Conservation (phyloP, 2,113 vertebrate species). For the Ptilorrhoa leucosticta region DNA sequence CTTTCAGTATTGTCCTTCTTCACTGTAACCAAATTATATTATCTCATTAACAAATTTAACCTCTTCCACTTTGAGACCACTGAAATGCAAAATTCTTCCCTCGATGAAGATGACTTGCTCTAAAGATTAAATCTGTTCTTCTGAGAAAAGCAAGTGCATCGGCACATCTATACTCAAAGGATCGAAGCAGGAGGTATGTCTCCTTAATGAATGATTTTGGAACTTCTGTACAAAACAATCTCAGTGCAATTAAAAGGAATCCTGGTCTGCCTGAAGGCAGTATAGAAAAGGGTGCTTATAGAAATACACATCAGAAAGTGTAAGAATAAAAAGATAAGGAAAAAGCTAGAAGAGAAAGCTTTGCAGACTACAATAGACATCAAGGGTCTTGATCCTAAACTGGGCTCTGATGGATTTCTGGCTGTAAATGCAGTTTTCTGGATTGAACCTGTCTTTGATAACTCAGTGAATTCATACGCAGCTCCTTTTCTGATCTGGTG, state of each 20-base stretch:
- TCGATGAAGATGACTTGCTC: background rate
- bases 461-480: background rate
- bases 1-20: background rate
- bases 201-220: background rate
- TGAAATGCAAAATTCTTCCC: background rate
- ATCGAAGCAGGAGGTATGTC: background rate
- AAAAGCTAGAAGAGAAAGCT: background rate
- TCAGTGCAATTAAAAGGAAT: background rate
- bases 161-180: background rate
- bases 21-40: background rate
- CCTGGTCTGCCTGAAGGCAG: background rate
- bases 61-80: background rate
- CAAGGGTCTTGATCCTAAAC: background rate
- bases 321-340: background rate
- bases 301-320: background rate
- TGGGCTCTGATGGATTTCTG: background rate
- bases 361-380: background rate
- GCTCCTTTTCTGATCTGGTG: background rate
- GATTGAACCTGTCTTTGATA: background rate
- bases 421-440: background rate
- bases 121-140: background rate
- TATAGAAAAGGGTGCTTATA: background rate
- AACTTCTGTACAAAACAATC: background rate
- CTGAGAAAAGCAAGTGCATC: background rate
- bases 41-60: background rate